These are phyloP conservation scores for Sparus aurata DNA, from an alignment of 2,797 vertebrate genomes.

Conservation along the genomic window DNA sequence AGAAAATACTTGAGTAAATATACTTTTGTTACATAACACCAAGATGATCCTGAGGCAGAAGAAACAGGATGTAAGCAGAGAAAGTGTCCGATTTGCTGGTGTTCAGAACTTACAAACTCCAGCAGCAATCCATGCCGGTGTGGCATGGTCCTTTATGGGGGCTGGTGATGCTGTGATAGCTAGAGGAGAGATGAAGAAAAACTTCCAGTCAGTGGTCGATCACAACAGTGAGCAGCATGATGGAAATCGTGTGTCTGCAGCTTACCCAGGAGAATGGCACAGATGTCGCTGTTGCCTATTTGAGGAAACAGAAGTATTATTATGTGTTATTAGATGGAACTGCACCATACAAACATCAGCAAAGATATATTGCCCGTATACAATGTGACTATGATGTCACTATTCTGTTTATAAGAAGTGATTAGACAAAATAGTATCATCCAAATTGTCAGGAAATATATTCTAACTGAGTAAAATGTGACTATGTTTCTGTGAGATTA, in stretches of 20 bases:
- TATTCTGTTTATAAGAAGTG: no score
- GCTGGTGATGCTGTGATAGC: neutral
- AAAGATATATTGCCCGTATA: no score
- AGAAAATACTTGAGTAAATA: neutral
- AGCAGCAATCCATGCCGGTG: fast-evolving
- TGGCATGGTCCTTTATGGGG: fast-evolving
- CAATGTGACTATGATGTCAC: no score
- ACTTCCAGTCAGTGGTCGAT: neutral
- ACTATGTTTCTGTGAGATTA: neutral
- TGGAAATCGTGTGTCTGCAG: neutral
- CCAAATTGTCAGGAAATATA: neutral
- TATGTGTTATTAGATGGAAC: neutral
- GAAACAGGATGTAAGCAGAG: neutral
- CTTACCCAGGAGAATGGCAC: conserved; percentile 10
- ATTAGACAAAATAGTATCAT: no score
- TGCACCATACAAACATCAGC: neutral
- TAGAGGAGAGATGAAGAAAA: conserved; percentile 6
- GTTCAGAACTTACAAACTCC: conserved; percentile 26
- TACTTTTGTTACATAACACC: neutral
- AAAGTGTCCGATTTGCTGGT: neutral
- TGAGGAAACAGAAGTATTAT: conserved; percentile 7
- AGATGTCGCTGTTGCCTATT: conserved; percentile 13
- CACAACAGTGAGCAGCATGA: conserved; percentile 9
- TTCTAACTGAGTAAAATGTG: neutral
- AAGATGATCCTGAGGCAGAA: neutral